Evolutionary conservation across 2,113 vertebrate species (phyloP).

Genomic region (Anguilla japonica): DNA sequence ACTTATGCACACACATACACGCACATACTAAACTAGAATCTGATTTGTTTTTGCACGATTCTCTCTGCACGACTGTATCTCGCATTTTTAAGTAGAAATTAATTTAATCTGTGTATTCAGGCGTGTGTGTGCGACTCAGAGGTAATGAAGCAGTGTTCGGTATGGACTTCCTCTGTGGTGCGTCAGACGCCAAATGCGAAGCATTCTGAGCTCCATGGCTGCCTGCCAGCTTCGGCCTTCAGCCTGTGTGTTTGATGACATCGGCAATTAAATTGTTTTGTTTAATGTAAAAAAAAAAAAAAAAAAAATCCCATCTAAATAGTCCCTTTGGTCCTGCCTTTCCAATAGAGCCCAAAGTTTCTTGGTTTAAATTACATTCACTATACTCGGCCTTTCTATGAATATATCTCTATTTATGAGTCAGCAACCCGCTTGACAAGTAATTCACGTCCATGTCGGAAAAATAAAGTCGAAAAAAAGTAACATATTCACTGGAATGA

Average conservation of each 20-base stretch:
- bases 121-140: background rate
- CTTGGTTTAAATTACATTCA: background rate
- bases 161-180: background rate
- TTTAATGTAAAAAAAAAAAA: background rate
- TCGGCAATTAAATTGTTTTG: background rate
- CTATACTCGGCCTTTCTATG: background rate
- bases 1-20: background rate
- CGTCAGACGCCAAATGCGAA: background rate
- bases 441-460: background rate
- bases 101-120: background rate
- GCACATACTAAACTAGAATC: background rate
- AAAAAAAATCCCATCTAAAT: background rate
- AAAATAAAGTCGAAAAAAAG: background rate
- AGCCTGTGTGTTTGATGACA: background rate
- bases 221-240: background rate
- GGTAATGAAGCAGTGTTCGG: background rate
- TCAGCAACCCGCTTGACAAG: background rate
- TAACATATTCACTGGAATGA: background rate
- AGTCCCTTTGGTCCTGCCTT: background rate
- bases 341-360: background rate
- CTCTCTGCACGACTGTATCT: background rate
- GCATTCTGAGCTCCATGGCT: background rate
- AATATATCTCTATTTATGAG: background rate
- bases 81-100: background rate
- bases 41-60: background rate